Evolutionary conservation across 2,113 vertebrate species (phyloP), one percentile per base, ranked within the genome.

Genomic region (Cyanoliseus patagonus): DNA sequence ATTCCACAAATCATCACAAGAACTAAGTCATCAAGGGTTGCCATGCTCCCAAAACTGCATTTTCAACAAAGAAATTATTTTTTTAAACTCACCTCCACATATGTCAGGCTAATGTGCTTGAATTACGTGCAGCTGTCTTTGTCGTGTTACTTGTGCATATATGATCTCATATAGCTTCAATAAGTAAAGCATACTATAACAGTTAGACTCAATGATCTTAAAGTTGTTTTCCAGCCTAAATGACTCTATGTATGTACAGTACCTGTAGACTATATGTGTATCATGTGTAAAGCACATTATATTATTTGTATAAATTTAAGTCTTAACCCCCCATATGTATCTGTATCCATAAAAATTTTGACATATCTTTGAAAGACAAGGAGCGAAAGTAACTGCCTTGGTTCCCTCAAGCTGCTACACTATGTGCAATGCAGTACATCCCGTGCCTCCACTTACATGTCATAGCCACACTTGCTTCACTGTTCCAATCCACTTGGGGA

Each of bases 311-410:
- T 41, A 69, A 75, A 80, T 79, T 72, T 59, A 68, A 63, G 17
- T 6, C 3, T 59, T 53, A 80, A 13, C 1, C 2, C 3, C 7
- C 8, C 1, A 11, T 19, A 20, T 49, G 6, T 59, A 35, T 42
- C 13, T 49, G 22, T 46, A 52, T 31, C 24, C 28, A 12, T 68
- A 69, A 79, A 73, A 87, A 18, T 13, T 66, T 57, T 25, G 22
- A 2, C 18, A 25, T 64, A 10, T 28, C 16, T 37, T 22, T 76
- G 59, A 67, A 83, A 92, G 28, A 37, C n/a, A 72, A 70, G 22
- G 16, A 17, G 7, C 18, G 62, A 22, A 61, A 68, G 20, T 28
- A 55, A 39, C 11, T 25, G 25, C 49, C 17, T 33, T 42, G 12
- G 4, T 69, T 86, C 55, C 49, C 49, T 86, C n/a, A 69, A 57